Conservation (phyloP, 2,797 vertebrate genomes). For the Mus caroli region DNA sequence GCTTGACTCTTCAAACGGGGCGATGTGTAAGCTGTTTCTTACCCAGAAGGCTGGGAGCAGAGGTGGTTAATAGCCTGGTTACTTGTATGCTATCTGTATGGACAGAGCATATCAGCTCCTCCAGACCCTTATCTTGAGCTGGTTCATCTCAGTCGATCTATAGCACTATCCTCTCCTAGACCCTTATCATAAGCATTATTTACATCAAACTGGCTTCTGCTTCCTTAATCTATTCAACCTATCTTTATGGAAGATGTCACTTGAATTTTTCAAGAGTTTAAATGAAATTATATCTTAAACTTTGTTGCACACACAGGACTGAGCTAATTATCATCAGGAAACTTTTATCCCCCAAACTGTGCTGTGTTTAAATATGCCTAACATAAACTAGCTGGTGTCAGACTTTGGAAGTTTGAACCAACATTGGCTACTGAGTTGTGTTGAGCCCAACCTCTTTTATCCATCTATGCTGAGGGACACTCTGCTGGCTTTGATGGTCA, state of each 20-base stretch:
- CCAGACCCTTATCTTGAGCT: neutral
- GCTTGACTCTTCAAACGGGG: neutral
- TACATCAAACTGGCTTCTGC: neutral
- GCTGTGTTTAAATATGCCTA: neutral
- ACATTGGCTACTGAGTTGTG: neutral
- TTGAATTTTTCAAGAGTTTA: neutral
- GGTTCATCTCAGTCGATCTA: neutral
- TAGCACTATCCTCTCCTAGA: neutral
- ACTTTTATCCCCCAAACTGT: neutral
- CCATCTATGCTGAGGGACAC: neutral
- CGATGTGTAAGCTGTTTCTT: neutral
- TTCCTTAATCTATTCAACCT: neutral
- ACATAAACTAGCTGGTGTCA: neutral
- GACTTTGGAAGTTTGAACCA: neutral
- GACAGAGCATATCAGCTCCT: neutral
- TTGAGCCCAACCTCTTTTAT: neutral
- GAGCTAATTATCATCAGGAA: neutral
- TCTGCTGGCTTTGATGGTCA: neutral
- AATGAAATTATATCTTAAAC: neutral
- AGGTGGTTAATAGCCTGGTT: neutral
- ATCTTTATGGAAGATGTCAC: neutral
- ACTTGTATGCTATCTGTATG: neutral
- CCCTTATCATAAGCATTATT: neutral
- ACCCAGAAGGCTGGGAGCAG: neutral
- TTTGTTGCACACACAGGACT: neutral